Evolutionary conservation across 2,113 vertebrate genomes (phyloP), one percentile per base, ranked within the genome.

Genomic region (Brachypodius melanocephalos): DNA sequence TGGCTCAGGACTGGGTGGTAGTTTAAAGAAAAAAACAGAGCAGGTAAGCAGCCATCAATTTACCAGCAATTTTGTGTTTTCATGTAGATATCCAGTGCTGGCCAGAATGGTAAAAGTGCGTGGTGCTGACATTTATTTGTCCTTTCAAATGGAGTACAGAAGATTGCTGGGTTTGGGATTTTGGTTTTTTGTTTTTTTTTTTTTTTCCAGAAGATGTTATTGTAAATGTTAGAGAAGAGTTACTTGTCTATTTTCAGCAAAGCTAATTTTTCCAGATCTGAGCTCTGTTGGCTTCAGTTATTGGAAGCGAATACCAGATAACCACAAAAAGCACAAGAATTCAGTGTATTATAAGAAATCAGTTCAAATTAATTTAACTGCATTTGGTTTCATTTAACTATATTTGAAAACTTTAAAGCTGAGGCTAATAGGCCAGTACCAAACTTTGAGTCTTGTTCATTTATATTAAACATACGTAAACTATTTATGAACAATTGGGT

Each of bases 291-390:
- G 59, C 68, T 91, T 90, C 62, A 48, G 48, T 73, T 94, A 81
- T 92, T 96, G 78, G 54, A 96, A 81, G 24, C 54, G 38, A 85
- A 68, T 90, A 73, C 78, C 66, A 90, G 63, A 90, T 91, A 93
- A 67, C 89, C 92, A 93, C 94, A 90, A 91, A 90, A 90, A 93
- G 87, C 77, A 67, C 59, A 97, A 91, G 88, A 97, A 96, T 96
- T 78, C 86, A 49, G 22, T 74, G 22, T 80, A 90, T 90, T 95
- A 66, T 94, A 94, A 89, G 78, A 94, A 97, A 94, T 91, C 49
- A 59, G 25, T 91, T 92, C 32, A 2, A 68, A 82, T 68, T 90
- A 28, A 54, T 88, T 93, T 94, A 79, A 57, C 54, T 86, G 25
- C 73, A 88, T 96, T 97, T 97, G 87, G 54, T 94, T 95, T 95